These are phyloP conservation scores for Trigoniulus corallinus DNA, from an alignment of 1,140 invertebrate species.

Conservation along the genomic window DNA sequence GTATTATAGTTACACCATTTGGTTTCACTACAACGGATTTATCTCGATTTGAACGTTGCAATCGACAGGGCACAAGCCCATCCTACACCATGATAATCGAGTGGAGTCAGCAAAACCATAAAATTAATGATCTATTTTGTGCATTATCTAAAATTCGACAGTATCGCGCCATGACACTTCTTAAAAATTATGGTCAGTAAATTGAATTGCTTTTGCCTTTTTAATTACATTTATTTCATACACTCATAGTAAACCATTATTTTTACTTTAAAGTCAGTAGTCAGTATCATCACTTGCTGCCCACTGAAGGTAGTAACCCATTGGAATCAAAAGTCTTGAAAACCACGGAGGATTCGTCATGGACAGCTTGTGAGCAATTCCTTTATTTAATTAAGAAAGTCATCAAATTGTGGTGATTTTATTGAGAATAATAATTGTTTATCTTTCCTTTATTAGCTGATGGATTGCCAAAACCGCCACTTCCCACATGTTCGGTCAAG, in stretches of 20 bases:
- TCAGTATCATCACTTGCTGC: background rate
- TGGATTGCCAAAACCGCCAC: too few relatives aligned
- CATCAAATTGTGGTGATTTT: background rate
- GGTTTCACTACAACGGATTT: background rate
- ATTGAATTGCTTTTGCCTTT: slow-evolving; percentile 4
- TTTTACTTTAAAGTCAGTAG: background rate
- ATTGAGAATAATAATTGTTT: background rate
- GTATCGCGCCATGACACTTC: slow-evolving; percentile 45
- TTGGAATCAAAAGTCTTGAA: background rate
- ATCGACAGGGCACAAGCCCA: background rate
- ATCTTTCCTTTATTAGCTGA: background rate
- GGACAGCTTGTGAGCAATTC: background rate
- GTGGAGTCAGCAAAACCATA: background rate
- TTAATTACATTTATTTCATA: background rate
- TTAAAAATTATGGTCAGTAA: slow-evolving; percentile 37
- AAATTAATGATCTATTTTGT: slow-evolving; percentile 37
- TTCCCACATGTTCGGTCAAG: too few relatives aligned
- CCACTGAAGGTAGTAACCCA: background rate
- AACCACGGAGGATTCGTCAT: background rate
- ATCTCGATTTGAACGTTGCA: background rate
- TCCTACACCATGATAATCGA: background rate
- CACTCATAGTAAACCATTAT: background rate
- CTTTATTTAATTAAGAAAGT: background rate
- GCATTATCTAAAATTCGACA: slow-evolving; percentile 50
- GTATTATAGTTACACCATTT: background rate